phyloP scores from a whole-genome alignment of 1,140 invertebrate genomes.

The Cyrtorhinus lividipennis region DNA sequence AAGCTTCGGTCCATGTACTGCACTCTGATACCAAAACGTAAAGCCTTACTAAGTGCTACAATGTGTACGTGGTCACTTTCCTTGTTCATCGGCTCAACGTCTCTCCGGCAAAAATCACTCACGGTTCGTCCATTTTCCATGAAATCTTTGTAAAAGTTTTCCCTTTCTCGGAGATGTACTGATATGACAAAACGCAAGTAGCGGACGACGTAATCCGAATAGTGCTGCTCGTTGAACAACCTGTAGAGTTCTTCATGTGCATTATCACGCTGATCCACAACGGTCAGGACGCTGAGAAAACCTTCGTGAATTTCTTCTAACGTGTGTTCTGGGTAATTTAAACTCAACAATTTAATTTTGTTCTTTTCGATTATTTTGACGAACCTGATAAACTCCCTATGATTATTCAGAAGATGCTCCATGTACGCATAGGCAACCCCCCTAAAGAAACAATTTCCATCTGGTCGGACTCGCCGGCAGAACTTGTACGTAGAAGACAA shows the following conservation, averaged over 20 bases:
- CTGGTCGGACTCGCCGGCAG: constrained; percentile 62
- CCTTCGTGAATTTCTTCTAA: constrained; percentile 98
- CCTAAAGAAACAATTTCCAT: constrained; percentile 96
- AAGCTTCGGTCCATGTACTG: constrained; percentile 89
- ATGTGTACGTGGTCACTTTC: constrained; percentile 98
- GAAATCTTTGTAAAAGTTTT: constrained; percentile 87
- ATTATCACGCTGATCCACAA: constrained; percentile 43
- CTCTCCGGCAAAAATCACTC: constrained; percentile 48
- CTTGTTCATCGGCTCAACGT: constrained; percentile 97
- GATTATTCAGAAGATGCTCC: constrained; percentile 70
- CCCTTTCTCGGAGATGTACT: constrained; percentile 79
- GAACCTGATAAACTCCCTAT: constrained; percentile 69
- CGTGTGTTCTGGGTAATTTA: constrained; percentile 90
- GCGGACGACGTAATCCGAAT: constrained; percentile 92
- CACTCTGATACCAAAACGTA: constrained; percentile 74
- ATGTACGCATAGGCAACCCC: constrained; percentile 90
- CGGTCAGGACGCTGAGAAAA: constrained; percentile 88
- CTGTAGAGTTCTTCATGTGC: constrained; percentile 52
- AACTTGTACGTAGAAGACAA: constrained; percentile 58
- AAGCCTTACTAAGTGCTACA: constrained; percentile 77
- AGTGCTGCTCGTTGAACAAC: constrained; percentile 70
- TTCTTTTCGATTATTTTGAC: constrained; percentile 65
- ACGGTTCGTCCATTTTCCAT: constrained; percentile 85
- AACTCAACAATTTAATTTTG: constrained; percentile 68
- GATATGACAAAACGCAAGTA: constrained; percentile 88